A percentile compares a stretch with the other conserved stretches of the same genome.
Evolutionary conservation across 2,797 vertebrate genomes (phyloP).

Genomic region (Tamandua tetradactyla): DNA sequence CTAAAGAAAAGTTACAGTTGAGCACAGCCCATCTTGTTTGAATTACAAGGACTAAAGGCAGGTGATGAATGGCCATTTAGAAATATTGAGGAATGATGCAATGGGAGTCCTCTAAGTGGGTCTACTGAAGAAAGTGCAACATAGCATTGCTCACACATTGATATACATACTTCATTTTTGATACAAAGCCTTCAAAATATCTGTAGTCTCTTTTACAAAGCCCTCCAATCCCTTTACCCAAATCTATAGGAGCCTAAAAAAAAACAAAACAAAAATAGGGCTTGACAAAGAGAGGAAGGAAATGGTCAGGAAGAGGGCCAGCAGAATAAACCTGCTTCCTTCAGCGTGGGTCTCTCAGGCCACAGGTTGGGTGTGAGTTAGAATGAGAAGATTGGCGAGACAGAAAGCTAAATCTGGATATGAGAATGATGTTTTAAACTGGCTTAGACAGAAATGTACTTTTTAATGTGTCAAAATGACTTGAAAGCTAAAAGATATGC

Average conservation of each 20-base stretch:
- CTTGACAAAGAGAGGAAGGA: background rate
- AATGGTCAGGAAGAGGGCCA: too few species aligned
- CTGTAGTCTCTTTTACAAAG: background rate
- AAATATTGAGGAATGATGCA: background rate
- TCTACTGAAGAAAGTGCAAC: background rate
- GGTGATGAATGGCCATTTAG: background rate
- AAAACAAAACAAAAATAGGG: background rate
- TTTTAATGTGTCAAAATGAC: background rate
- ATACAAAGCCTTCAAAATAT: background rate
- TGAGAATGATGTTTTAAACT: background rate
- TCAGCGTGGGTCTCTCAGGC: background rate
- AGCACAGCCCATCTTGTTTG: too few species aligned
- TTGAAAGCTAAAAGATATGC: background rate
- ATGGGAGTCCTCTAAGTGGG: too few species aligned
- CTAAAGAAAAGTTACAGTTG: too few species aligned
- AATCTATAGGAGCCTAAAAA: background rate
- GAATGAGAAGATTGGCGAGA: background rate
- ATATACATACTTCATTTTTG: too few species aligned
- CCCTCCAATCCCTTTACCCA: background rate
- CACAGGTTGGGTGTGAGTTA: background rate
- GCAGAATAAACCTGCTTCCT: background rate
- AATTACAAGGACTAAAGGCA: background rate
- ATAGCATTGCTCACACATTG: background rate
- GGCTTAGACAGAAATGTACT: background rate
- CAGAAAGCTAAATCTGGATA: background rate